These are phyloP conservation scores for Botia kubotai DNA, from an alignment of 2,797 vertebrate species.

Conservation along the genomic window DNA sequence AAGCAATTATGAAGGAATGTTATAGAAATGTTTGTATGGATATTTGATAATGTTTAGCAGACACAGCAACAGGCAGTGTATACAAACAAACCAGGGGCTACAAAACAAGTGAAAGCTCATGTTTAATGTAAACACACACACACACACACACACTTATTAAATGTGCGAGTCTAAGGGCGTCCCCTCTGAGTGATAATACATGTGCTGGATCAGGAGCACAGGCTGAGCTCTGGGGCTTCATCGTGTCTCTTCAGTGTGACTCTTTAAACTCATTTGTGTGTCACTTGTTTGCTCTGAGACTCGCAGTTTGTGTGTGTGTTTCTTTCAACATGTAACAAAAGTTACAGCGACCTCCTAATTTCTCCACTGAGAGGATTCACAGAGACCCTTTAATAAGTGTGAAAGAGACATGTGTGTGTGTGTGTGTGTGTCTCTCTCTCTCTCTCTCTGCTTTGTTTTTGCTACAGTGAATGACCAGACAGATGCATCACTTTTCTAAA, in stretches of 20 bases:
- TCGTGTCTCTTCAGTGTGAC: constrained; percentile 26
- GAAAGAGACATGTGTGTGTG: constrained; percentile 43
- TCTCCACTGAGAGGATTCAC: constrained; percentile 44
- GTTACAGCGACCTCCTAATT: constrained; percentile 31
- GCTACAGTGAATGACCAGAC: background rate
- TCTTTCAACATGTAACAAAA: constrained; percentile 56
- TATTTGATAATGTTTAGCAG: too few species aligned
- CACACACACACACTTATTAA: background rate
- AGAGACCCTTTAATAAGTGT: constrained; percentile 53
- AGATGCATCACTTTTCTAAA: constrained; percentile 10
- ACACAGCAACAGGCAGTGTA: background rate
- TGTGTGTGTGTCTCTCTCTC: background rate
- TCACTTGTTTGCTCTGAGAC: constrained; percentile 31
- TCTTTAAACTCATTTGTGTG: constrained; percentile 26
- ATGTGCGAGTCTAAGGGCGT: constrained; percentile 29
- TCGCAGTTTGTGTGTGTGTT: constrained; percentile 29
- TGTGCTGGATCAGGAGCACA: constrained; percentile 53
- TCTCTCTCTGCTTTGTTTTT: constrained; percentile 9
- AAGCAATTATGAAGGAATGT: too few species aligned
- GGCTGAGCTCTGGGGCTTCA: constrained; percentile 47
- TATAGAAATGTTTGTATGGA: too few species aligned
- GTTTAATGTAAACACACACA: too few species aligned
- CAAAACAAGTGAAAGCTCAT: too few species aligned
- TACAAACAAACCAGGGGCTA: background rate
- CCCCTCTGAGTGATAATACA: constrained; percentile 43